These are phyloP conservation scores for Acleris holmiana DNA, from an alignment of 2,888 invertebrate species.

Conservation along the genomic window DNA sequence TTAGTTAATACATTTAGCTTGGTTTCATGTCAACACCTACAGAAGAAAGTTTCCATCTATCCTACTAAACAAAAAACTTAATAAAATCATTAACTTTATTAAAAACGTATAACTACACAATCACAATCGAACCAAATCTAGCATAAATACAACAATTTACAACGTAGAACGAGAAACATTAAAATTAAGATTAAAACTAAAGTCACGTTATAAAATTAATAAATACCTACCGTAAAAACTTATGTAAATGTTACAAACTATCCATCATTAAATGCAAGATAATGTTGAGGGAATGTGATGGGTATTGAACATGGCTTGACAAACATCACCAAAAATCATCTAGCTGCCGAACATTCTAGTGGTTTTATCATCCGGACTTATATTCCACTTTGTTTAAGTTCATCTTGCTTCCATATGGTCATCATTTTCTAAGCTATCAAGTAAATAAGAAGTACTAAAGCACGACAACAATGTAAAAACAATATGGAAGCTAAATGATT, in stretches of 20 bases:
- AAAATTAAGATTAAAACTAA: slow-evolving; percentile 38
- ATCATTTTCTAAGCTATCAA: too few species aligned
- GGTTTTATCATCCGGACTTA: too few species aligned
- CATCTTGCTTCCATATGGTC: too few species aligned
- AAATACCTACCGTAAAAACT: slow-evolving; percentile 63
- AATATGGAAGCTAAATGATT: too few species aligned
- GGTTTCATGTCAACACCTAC: too few species aligned
- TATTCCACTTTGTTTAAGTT: too few species aligned
- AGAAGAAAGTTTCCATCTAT: too few species aligned
- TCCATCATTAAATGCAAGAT: not conserved
- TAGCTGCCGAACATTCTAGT: too few species aligned
- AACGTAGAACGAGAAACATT: slow-evolving; percentile 24
- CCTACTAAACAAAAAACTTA: slow-evolving; percentile 20
- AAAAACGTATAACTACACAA: slow-evolving; percentile 32
- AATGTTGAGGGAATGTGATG: not conserved
- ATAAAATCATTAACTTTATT: slow-evolving; percentile 29
- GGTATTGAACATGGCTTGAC: not conserved
- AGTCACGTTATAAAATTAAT: slow-evolving; percentile 36
- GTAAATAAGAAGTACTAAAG: too few species aligned
- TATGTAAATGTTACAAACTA: slow-evolving; percentile 53
- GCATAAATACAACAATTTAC: slow-evolving; percentile 35
- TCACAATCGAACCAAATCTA: slow-evolving; percentile 41
- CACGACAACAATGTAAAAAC: too few species aligned
- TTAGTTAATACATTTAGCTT: too few species aligned
- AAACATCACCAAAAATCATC: too few species aligned